Conservation (phyloP, 2,113 vertebrate species). For the Sinocyclocheilus rhinocerous region DNA sequence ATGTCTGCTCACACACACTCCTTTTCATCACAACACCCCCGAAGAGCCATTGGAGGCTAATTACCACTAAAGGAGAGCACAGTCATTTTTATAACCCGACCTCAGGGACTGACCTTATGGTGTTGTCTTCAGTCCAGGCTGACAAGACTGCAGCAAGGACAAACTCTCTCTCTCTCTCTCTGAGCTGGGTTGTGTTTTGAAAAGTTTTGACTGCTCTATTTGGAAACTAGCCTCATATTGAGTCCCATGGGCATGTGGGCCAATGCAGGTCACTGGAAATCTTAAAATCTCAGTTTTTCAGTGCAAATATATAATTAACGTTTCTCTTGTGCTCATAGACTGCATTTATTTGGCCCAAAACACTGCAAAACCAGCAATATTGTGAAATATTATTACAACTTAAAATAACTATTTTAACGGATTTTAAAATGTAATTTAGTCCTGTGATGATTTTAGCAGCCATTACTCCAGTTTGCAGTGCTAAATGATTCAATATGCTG, state of each 20-base stretch:
- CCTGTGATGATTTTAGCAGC: background rate
- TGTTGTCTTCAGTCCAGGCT: constrained; percentile 9
- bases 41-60: constrained; percentile 45
- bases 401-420: background rate
- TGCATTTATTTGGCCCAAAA: background rate
- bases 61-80: constrained; percentile 42
- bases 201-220: background rate
- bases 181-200: constrained; percentile 5
- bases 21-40: constrained; percentile 4
- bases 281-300: background rate
- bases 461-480: too few relatives aligned
- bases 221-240: background rate
- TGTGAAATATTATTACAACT: background rate
- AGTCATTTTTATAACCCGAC: constrained; percentile 1
- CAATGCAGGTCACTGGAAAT: too few relatives aligned
- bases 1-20: background rate
- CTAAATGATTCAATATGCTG: background rate
- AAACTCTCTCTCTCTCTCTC: background rate
- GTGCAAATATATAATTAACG: background rate
- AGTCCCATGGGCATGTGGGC: too few relatives aligned
- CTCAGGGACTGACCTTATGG: constrained; percentile 44
- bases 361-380: background rate
- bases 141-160: constrained; percentile 12
- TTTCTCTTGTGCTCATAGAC: background rate
- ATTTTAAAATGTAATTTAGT: background rate